These are phyloP conservation scores for Thumatha senex DNA, from an alignment of 2,888 invertebrate species.

Conservation along the genomic window DNA sequence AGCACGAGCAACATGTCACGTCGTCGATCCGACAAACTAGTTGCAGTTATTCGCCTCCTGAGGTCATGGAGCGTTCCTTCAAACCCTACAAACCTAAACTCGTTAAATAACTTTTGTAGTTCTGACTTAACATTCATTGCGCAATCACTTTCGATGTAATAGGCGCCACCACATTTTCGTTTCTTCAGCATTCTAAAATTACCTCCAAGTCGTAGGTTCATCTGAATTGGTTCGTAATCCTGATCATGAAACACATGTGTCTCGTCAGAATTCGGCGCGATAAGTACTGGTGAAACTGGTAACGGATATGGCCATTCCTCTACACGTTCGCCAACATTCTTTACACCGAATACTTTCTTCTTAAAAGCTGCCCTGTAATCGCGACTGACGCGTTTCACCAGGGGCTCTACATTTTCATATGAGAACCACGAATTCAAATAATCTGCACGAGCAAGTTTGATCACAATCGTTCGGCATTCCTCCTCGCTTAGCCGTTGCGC, in stretches of 20 bases:
- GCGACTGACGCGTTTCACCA: constrained; percentile 45
- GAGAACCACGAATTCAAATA: constrained; percentile 49
- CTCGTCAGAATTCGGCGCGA: neutral
- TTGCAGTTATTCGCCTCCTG: constrained; percentile 43
- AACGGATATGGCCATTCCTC: constrained; percentile 45
- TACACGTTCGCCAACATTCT: constrained; percentile 41
- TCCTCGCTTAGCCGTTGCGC: constrained; percentile 45
- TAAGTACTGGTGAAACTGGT: constrained; percentile 24
- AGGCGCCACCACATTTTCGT: neutral
- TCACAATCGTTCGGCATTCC: constrained; percentile 50
- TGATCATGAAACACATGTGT: constrained; percentile 6
- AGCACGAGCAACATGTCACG: constrained; percentile 63
- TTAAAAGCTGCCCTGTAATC: constrained; percentile 46
- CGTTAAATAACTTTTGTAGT: constrained; percentile 56
- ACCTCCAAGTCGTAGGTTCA: neutral
- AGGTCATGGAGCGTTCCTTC: constrained; percentile 54
- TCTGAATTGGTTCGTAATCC: constrained; percentile 1
- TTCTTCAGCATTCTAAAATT: neutral
- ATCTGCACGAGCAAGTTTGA: constrained; percentile 50
- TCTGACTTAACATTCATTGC: constrained; percentile 18
- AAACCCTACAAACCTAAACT: constrained; percentile 57
- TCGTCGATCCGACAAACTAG: constrained; percentile 50
- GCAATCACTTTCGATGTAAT: neutral
- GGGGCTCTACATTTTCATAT: constrained; percentile 53
- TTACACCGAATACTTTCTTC: constrained; percentile 53